Evolutionary conservation across 2,888 invertebrate species (phyloP).

Genomic region (Hermaeophaga mercurialis): DNA sequence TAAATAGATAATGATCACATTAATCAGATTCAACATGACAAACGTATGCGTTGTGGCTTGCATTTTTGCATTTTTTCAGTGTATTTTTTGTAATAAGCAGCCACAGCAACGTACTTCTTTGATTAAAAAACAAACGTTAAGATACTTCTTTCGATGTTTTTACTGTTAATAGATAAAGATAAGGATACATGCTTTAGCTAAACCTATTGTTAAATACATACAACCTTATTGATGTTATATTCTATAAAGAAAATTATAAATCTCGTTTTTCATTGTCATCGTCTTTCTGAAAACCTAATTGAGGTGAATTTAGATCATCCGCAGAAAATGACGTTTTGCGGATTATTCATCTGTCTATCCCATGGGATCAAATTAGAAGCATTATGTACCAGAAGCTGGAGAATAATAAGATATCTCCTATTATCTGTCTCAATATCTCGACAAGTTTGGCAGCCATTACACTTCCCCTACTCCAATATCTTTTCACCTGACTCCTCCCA

Average conservation of each 20-base stretch:
- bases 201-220: too few relatives aligned
- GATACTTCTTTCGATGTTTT: too few relatives aligned
- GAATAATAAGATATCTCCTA: constrained; percentile 57
- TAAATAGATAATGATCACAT: too few relatives aligned
- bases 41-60: too few relatives aligned
- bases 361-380: constrained; percentile 57
- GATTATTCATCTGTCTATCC: constrained; percentile 46
- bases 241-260: neutral
- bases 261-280: constrained; percentile 10
- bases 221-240: too few relatives aligned
- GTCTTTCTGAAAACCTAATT: constrained; percentile 30
- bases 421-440: constrained; percentile 55
- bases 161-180: too few relatives aligned
- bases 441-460: constrained; percentile 57
- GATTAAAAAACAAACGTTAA: too few relatives aligned
- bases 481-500: constrained; percentile 48
- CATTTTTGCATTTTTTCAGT: too few relatives aligned
- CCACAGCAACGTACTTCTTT: too few relatives aligned
- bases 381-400: constrained; percentile 54
- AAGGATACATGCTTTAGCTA: too few relatives aligned
- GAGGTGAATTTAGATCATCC: constrained; percentile 36
- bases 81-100: too few relatives aligned
- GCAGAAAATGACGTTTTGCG: constrained; percentile 40
- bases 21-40: too few relatives aligned
- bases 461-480: constrained; percentile 52